Percentiles rank a stretch among this genome's conserved stretches.
Conservation (phyloP, 1,140 invertebrate species). For the Trichoplusia ni region DNA sequence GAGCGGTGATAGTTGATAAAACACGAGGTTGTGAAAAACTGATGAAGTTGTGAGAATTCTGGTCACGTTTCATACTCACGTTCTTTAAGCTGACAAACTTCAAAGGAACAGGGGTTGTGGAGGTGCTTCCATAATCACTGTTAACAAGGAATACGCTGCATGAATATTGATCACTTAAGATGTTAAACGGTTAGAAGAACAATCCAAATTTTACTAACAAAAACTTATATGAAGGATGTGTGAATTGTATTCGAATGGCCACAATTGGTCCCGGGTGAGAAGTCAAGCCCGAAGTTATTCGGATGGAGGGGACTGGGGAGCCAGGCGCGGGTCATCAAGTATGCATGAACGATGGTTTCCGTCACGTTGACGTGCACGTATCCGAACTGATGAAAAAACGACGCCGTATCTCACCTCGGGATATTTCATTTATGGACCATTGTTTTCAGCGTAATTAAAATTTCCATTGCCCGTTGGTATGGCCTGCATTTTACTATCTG, state of each 20-base stretch:
- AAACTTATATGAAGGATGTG: not conserved
- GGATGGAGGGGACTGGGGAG: slow-evolving; percentile 31
- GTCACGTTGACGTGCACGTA: slow-evolving; percentile 32
- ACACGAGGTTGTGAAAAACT: slow-evolving; percentile 1
- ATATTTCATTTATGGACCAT: slow-evolving; percentile 8
- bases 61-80: slow-evolving; percentile 14
- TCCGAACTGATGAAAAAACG: slow-evolving; percentile 34
- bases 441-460: not conserved
- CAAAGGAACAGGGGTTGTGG: slow-evolving; percentile 8
- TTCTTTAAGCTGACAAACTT: slow-evolving; percentile 20
- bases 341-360: slow-evolving; percentile 60
- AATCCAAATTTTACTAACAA: too few relatives aligned
- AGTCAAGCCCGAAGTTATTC: slow-evolving; percentile 26
- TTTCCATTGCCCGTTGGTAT: not conserved
- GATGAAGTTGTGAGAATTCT: not conserved
- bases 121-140: slow-evolving; percentile 1
- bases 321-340: slow-evolving; percentile 47
- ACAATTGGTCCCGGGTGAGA: slow-evolving; percentile 29
- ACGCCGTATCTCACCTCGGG: not conserved
- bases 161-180: not conserved
- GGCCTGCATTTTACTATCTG: not conserved
- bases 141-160: not conserved
- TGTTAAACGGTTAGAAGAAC: not conserved
- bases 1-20: not conserved
- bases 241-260: slow-evolving; percentile 13